Evolutionary conservation across 1,140 invertebrate genomes (phyloP).

Genomic region (Caenorhabditis inopinata): DNA sequence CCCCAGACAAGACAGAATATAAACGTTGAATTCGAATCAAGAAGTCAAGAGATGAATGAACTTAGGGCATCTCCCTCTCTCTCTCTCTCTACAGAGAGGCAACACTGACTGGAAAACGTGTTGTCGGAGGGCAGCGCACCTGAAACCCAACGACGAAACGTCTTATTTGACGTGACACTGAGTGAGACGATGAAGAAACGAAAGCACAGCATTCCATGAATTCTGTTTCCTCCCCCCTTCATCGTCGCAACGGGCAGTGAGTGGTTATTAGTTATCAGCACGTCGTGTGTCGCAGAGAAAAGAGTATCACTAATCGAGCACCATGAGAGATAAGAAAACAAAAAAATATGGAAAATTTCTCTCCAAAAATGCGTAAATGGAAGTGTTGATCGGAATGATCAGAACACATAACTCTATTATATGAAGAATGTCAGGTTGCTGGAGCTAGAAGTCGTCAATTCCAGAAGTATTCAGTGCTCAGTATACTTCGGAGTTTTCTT

Average conservation of each 20-base stretch:
- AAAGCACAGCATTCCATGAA: constrained; percentile 17
- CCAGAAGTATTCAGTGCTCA: too few relatives aligned
- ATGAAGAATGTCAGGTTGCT: too few relatives aligned
- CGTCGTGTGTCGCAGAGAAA: background rate
- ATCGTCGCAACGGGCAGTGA: background rate
- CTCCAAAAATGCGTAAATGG: background rate
- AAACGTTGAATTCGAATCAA: background rate
- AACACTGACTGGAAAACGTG: background rate
- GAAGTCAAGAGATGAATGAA: background rate
- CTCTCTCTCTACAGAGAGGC: background rate
- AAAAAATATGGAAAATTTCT: constrained; percentile 13
- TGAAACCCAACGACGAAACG: too few relatives aligned
- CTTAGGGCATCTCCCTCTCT: too few relatives aligned
- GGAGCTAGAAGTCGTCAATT: too few relatives aligned
- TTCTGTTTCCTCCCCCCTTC: background rate
- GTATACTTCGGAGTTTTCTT: too few relatives aligned
- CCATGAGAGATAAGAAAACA: background rate
- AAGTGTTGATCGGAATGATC: background rate
- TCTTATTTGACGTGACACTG: constrained; percentile 10
- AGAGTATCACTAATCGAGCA: constrained; percentile 25
- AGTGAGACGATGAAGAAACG: background rate
- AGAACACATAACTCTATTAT: too few relatives aligned
- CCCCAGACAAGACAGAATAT: background rate
- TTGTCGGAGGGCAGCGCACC: background rate
- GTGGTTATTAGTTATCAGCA: background rate